Percentiles rank a stretch among this genome's conserved stretches.
Evolutionary conservation across 2,113 vertebrate species (phyloP).

Genomic region (Bos javanicus): DNA sequence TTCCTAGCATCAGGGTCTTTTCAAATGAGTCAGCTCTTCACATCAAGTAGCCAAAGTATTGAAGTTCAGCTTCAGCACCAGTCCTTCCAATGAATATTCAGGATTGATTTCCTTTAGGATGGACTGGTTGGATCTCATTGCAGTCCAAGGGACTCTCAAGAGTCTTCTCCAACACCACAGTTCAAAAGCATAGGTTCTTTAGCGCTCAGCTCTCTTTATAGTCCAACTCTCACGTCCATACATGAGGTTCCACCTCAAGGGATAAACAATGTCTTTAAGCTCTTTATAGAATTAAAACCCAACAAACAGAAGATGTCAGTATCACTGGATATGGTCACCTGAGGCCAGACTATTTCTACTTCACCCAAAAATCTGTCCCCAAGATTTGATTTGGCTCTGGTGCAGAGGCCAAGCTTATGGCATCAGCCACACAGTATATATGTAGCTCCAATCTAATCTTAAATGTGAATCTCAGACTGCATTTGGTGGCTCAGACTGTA

Average conservation of each 20-base stretch:
- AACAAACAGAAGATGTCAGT: neutral
- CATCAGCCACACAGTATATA: neutral
- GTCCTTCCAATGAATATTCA: neutral
- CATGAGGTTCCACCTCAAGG: neutral
- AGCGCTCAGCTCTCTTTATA: neutral
- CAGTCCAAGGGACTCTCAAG: neutral
- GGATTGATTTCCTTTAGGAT: neutral
- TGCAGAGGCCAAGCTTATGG: neutral
- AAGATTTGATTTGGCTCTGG: neutral
- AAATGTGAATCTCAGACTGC: neutral
- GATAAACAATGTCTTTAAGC: neutral
- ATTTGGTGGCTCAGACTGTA: neutral
- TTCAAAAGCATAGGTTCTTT: neutral
- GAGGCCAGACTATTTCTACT: neutral
- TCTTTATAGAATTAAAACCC: neutral
- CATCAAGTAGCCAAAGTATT: neutral
- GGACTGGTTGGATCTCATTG: neutral
- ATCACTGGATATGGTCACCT: neutral
- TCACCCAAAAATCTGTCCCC: neutral
- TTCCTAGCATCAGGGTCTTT: too few relatives aligned
- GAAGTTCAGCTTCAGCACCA: neutral
- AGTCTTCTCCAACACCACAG: neutral
- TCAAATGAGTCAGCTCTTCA: too few relatives aligned
- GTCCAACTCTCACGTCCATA: neutral
- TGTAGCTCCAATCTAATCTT: neutral